Base-by-base conservation (phyloP, 1,140 invertebrate species). In the Nymphalis io region DNA sequence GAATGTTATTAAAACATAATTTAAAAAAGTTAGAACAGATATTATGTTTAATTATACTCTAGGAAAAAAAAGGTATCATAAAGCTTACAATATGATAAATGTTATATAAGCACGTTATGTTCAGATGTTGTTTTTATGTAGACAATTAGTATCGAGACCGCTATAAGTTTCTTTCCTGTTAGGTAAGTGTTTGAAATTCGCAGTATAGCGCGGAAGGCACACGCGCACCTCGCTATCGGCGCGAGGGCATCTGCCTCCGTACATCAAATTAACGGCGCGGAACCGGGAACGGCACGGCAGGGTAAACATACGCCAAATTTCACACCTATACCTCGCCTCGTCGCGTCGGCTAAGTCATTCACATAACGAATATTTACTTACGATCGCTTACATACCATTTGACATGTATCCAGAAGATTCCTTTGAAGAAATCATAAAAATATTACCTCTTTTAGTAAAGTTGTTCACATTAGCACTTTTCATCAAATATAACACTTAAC, bases 201-300 rank as follows among this genome's bases (percentile, higher is more conserved):
- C 51, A 42, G 70, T 73, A 72, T 21, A 69, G 67, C 27, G 69
- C 60, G 67, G 64, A 75, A 75, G 69, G 74, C 60, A 66, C 65
- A 68, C 67, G 70, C 71, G 70, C 48, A 70, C 15, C 27, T 63
- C 53, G 59, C 69, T 78, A 75, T 74, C 72, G 57, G 69, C 46
- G 61, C 67, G 76, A 74, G 78, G 84, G 79, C 82, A 85, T 88
- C 83, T 83, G 87, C 85, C 79, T 88, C 77, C 70, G 78, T 82
- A 79, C 80, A 81, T 84, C 82, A 84, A 86, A 82, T 86, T 83
- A 86, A 85, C 87, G 81, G 79, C 68, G 82, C 80, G 83, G 79
- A 87, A 88, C 84, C 66, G 75, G 77, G 79, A 81, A 69, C 72
- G 62, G 44, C 65, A 72, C 59, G 68, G 62, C 76, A 42, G 65